Percentiles rank a stretch among this genome's conserved stretches.
Evolutionary conservation across 1,140 invertebrate species (phyloP).

Genomic region (Tribolium castaneum): DNA sequence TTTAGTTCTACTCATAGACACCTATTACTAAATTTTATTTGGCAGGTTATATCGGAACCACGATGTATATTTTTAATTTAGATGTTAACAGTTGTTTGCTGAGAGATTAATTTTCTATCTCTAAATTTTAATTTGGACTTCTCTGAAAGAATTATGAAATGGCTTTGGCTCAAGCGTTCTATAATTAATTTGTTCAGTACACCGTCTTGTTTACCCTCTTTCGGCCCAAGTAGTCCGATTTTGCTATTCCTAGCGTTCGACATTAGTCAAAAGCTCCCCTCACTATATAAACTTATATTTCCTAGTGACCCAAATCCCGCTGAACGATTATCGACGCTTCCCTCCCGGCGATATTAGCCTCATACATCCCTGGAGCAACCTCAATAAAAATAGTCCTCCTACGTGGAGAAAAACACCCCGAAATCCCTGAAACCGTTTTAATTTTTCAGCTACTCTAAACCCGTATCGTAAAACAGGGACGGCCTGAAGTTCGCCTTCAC

Average conservation of each 20-base stretch:
- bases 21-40: no score
- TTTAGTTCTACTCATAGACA: no score
- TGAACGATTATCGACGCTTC: constrained; percentile 17
- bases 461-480: constrained; percentile 31
- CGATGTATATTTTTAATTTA: no score
- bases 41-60: no score
- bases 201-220: neutral
- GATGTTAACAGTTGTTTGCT: no score
- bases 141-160: no score
- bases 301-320: neutral
- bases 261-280: neutral
- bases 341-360: neutral
- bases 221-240: neutral
- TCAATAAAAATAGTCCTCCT: constrained; percentile 8
- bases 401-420: neutral
- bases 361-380: neutral
- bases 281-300: neutral
- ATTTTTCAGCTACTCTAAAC: constrained; percentile 30
- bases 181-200: no score
- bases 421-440: constrained; percentile 28
- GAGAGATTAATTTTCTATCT: no score
- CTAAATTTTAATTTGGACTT: no score
- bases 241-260: neutral
- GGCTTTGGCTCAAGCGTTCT: no score
- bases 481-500: constrained; percentile 7